Evolutionary conservation across 2,888 invertebrate species (phyloP).

Genomic region (Ophioninae sp.): DNA sequence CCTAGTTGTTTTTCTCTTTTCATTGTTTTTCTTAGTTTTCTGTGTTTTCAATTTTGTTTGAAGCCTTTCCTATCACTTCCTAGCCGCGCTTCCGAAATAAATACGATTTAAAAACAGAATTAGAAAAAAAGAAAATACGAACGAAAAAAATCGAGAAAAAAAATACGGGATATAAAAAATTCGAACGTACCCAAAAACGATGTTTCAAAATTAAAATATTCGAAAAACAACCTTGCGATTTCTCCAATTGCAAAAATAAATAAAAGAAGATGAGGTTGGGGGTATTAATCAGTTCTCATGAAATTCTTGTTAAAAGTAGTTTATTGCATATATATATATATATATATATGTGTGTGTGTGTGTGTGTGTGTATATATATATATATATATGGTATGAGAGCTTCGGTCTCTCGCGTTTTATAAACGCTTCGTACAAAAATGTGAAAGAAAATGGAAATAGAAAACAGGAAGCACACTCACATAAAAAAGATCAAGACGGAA

Average conservation of each 20-base stretch:
- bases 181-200: too few relatives aligned
- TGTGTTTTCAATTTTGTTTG: background rate
- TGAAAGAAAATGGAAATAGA: background rate
- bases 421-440: conserved; percentile 42
- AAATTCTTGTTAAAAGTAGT: conserved; percentile 47
- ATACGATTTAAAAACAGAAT: background rate
- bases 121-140: background rate
- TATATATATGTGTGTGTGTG: too few relatives aligned
- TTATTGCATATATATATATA: conserved; percentile 49
- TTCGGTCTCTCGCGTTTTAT: conserved; percentile 30
- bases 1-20: too few relatives aligned
- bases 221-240: too few relatives aligned
- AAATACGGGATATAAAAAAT: too few relatives aligned
- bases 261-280: background rate
- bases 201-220: too few relatives aligned
- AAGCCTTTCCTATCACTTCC: too few relatives aligned
- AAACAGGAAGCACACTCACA: background rate
- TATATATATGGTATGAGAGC: conserved; percentile 11
- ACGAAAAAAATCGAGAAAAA: conserved; percentile 22
- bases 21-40: background rate
- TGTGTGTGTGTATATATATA: conserved; percentile 46
- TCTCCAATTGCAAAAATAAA: too few relatives aligned
- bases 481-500: conserved; percentile 14
- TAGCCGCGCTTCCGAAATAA: background rate
- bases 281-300: conserved; percentile 7